Conservation (phyloP, 2,888 invertebrate genomes). For the Phoenoteleia sp. region DNA sequence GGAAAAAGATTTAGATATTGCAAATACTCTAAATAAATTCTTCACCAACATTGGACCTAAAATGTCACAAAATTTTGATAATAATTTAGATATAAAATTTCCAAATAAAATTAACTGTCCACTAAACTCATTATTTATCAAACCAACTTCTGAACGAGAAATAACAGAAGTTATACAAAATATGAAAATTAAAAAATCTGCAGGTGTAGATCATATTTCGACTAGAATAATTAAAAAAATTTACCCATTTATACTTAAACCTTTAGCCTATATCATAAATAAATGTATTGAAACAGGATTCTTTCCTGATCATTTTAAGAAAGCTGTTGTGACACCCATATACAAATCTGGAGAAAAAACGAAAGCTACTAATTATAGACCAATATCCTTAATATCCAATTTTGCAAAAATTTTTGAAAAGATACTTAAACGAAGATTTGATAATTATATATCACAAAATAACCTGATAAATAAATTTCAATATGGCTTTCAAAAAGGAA, state of each 20-base stretch:
- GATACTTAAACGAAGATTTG: background rate
- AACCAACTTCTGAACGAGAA: background rate
- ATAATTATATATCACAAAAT: background rate
- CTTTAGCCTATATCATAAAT: background rate
- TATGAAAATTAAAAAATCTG: background rate
- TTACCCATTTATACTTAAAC: background rate
- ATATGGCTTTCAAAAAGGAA: background rate
- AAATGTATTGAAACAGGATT: background rate
- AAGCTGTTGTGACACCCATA: background rate
- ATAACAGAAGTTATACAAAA: background rate
- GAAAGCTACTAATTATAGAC: constrained; percentile 1
- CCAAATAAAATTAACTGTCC: background rate
- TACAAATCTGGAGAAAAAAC: background rate
- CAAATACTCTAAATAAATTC: background rate
- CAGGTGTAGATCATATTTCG: background rate
- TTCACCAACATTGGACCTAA: constrained; percentile 2
- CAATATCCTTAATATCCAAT: background rate
- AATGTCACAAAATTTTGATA: background rate
- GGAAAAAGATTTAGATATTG: background rate
- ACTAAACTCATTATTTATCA: background rate
- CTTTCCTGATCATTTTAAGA: constrained; percentile 1
- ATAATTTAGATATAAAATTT: background rate
- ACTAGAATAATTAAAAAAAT: background rate
- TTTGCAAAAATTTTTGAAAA: constrained; percentile 10
- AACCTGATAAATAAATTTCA: background rate